phyloP scores from a whole-genome alignment of 2,797 vertebrate species.

The Margarornis squamiger region DNA sequence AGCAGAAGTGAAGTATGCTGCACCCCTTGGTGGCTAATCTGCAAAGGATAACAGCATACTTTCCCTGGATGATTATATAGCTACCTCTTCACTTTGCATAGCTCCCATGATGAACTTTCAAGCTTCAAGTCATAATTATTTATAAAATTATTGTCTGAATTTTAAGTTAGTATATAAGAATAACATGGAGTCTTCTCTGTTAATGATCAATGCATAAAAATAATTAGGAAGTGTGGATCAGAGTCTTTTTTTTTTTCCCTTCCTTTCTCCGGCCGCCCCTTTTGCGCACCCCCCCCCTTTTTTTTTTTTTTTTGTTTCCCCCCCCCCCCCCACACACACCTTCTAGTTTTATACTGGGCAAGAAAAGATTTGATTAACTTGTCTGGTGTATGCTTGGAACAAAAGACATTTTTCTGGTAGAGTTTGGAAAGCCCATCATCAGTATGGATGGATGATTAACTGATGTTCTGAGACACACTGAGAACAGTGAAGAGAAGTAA shows the following conservation, averaged over 20 bases:
- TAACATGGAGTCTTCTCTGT: neutral
- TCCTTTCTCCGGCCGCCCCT: neutral
- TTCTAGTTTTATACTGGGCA: neutral
- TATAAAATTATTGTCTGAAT: neutral
- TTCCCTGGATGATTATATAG: neutral
- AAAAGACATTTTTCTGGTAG: neutral
- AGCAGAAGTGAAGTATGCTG: constrained; percentile 16
- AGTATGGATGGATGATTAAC: neutral
- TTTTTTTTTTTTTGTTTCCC: neutral
- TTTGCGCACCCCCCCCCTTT: neutral
- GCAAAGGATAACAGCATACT: neutral
- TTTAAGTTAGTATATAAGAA: neutral
- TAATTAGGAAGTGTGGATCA: neutral
- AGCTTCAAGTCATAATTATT: neutral
- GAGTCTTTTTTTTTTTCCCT: neutral
- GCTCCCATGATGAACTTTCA: neutral
- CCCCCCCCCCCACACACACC: accelerated
- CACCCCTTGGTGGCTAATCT: neutral
- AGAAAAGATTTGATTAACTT: neutral
- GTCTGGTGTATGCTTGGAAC: neutral
- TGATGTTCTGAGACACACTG: neutral
- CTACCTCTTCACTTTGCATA: neutral
- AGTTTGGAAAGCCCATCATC: neutral
- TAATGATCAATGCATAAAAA: neutral
- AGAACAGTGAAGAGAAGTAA: neutral